A percentile compares a stretch with the other conserved stretches of the same genome.
phyloP scores from a whole-genome alignment of 2,797 vertebrate genomes.

The Arrhamphus sclerolepis region DNA sequence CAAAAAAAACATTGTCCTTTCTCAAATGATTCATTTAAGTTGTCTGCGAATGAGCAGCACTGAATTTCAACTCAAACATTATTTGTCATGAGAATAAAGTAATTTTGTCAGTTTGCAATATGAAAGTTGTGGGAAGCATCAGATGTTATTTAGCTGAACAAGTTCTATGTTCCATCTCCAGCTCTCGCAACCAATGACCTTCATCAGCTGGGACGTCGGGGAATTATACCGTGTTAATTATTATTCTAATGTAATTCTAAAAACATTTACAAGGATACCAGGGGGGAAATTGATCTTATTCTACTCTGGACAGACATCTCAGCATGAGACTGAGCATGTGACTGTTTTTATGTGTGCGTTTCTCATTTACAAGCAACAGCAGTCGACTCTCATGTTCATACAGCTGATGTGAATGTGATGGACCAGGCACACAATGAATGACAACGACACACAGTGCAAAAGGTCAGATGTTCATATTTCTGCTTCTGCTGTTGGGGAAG shows the following conservation, averaged over 20 bases:
- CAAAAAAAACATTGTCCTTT: neutral
- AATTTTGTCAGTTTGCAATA: no score
- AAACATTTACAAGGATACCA: conserved; percentile 36
- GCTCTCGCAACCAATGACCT: conserved; percentile 43
- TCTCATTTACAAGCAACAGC: conserved; percentile 15
- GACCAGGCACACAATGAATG: conserved; percentile 38
- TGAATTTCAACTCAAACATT: no score
- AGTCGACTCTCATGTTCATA: conserved; percentile 29
- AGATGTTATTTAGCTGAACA: neutral
- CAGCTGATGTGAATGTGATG: conserved; percentile 37
- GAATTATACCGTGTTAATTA: conserved; percentile 47
- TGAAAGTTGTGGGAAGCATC: no score
- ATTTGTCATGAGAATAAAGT: no score
- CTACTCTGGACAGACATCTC: conserved; percentile 4
- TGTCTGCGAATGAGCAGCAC: no score
- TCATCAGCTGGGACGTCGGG: conserved; percentile 31
- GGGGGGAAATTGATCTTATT: conserved; percentile 43
- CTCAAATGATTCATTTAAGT: no score
- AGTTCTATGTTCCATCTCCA: neutral
- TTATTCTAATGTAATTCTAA: conserved; percentile 58
- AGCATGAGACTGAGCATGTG: conserved; percentile 16
- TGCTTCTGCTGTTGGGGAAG: conserved; percentile 2
- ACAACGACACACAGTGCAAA: conserved; percentile 47
- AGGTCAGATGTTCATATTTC: conserved; percentile 57
- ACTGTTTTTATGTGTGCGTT: neutral